A percentile compares a stretch with the other conserved stretches of the same genome.
Evolutionary conservation across 53 echinoderm and acorn worm species (phyloP).

Genomic region (Glandiceps talaboti): DNA sequence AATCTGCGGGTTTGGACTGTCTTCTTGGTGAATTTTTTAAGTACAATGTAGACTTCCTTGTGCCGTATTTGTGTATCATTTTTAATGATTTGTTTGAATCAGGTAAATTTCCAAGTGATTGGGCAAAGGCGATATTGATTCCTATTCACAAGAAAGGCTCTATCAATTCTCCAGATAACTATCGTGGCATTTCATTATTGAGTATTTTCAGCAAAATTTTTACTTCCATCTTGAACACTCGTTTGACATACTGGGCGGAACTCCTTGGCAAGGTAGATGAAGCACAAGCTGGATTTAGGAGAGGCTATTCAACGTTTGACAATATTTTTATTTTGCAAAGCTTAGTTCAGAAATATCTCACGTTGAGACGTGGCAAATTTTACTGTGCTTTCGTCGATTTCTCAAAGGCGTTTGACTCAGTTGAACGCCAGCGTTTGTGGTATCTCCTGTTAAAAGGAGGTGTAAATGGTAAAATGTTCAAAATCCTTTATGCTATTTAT

Average conservation of each 20-base stretch:
- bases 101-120: neutral
- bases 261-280: neutral
- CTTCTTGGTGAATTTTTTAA: neutral
- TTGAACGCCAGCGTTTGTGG: neutral
- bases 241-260: neutral
- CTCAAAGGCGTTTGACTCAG: neutral
- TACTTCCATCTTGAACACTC: neutral
- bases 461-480: neutral
- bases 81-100: neutral
- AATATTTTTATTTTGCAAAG: slow-evolving; percentile 2
- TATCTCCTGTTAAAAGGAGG: neutral
- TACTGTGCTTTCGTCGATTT: neutral
- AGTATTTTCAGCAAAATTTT: neutral
- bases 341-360: neutral
- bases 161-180: neutral
- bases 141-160: too few species aligned
- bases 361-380: neutral
- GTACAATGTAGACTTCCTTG: neutral
- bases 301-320: neutral
- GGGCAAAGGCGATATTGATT: too few species aligned
- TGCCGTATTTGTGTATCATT: neutral
- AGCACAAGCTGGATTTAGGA: neutral
- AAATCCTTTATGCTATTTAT: neutral
- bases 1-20: neutral
- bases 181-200: neutral